phyloP scores from a whole-genome alignment of 1,140 invertebrate species.

The Palaemon carinicauda region DNA sequence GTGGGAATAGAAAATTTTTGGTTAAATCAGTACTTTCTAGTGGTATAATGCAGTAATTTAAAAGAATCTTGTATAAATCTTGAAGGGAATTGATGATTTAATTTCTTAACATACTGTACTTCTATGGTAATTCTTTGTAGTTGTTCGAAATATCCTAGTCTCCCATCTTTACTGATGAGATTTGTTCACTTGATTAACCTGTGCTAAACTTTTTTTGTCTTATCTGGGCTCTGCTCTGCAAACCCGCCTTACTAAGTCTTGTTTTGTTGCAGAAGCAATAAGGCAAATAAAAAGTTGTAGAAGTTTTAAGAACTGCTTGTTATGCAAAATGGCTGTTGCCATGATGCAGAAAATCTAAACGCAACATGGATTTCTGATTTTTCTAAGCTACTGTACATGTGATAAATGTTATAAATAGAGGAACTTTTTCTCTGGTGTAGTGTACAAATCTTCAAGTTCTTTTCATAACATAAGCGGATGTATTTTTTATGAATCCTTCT shows the following conservation, averaged over 20 bases:
- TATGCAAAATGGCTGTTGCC: constrained; percentile 33
- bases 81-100: too few relatives aligned
- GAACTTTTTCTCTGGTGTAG: constrained; percentile 11
- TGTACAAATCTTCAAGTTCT: background rate
- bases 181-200: constrained; percentile 30
- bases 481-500: background rate
- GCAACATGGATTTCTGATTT: constrained; percentile 40
- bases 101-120: too few relatives aligned
- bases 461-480: too few relatives aligned
- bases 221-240: constrained; percentile 30
- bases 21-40: too few relatives aligned
- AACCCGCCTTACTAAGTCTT: constrained; percentile 44
- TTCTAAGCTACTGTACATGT: constrained; percentile 29
- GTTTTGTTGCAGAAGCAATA: constrained; percentile 51
- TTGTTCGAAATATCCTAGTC: background rate
- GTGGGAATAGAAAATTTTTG: too few relatives aligned
- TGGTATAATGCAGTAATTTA: too few relatives aligned
- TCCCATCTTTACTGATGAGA: background rate
- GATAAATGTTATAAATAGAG: constrained; percentile 29
- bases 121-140: background rate
- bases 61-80: too few relatives aligned
- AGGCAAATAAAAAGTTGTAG: constrained; percentile 37
- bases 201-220: constrained; percentile 24
- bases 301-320: constrained; percentile 22
- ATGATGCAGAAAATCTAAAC: constrained; percentile 15